These are phyloP conservation scores for Pammene fasciana DNA, from an alignment of 2,888 invertebrate genomes.

Conservation along the genomic window DNA sequence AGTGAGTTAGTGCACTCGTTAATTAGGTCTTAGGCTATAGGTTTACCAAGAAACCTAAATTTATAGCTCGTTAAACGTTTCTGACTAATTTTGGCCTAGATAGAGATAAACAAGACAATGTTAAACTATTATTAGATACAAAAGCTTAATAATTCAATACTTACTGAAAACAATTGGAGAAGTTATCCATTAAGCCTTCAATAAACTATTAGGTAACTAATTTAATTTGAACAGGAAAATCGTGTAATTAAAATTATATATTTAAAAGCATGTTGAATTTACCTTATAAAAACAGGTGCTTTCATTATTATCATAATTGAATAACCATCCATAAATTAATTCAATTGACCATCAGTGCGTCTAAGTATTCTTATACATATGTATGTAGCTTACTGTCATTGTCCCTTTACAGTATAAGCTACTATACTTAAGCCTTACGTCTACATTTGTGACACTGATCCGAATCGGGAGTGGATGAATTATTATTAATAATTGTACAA, in stretches of 20 bases:
- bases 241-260: too few relatives aligned
- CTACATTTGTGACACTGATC: slow-evolving; percentile 25
- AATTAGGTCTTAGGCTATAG: not conserved
- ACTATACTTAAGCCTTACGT: not conserved
- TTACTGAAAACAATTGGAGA: too few relatives aligned
- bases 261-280: too few relatives aligned
- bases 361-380: not conserved
- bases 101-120: not conserved
- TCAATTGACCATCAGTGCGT: too few relatives aligned
- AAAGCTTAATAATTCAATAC: too few relatives aligned
- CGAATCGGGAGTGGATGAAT: not conserved
- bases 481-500: not conserved
- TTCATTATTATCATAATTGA: too few relatives aligned
- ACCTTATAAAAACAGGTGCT: too few relatives aligned
- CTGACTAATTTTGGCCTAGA: not conserved
- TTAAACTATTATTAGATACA: too few relatives aligned
- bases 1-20: not conserved
- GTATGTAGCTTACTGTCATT: not conserved
- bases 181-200: too few relatives aligned
- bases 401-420: not conserved
- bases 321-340: too few relatives aligned
- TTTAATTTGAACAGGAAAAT: too few relatives aligned
- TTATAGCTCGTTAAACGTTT: slow-evolving; percentile 3
- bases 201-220: too few relatives aligned
- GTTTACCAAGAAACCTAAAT: slow-evolving; percentile 1